Evolutionary conservation across 2,888 invertebrate species (phyloP).

Genomic region (Hipparchia sbordonii): DNA sequence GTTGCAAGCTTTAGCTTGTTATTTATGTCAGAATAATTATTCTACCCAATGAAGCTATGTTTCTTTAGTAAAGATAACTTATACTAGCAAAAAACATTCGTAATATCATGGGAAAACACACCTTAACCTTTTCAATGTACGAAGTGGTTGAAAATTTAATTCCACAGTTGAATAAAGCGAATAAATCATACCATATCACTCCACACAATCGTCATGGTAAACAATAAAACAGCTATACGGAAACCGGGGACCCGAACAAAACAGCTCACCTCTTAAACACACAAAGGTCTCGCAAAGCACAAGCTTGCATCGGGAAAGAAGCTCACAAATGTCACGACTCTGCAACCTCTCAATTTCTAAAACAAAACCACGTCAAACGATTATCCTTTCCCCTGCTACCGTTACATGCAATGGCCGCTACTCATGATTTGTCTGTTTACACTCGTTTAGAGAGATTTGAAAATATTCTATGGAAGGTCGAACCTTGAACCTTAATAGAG

Average conservation of each 20-base stretch:
- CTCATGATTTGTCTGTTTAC: slow-evolving; percentile 36
- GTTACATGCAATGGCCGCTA: slow-evolving; percentile 61
- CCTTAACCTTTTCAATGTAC: slow-evolving; percentile 21
- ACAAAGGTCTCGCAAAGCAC: slow-evolving; percentile 33
- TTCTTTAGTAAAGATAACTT: too few species aligned
- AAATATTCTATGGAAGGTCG: neutral
- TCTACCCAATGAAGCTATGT: too few species aligned
- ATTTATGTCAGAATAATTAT: too few species aligned
- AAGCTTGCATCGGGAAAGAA: slow-evolving; percentile 53
- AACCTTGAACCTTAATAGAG: too few species aligned
- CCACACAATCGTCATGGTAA: slow-evolving; percentile 28
- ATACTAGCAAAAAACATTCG: neutral
- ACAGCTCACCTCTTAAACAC: slow-evolving; percentile 31
- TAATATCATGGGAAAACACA: slow-evolving; percentile 22
- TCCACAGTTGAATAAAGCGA: slow-evolving; percentile 28
- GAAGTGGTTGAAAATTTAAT: slow-evolving; percentile 35
- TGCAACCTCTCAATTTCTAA: slow-evolving; percentile 76
- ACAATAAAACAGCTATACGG: slow-evolving; percentile 32
- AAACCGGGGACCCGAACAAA: slow-evolving; percentile 26
- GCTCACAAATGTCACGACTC: slow-evolving; percentile 67
- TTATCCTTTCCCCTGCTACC: slow-evolving; percentile 72
- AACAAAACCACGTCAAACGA: slow-evolving; percentile 74
- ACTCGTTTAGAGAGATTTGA: neutral
- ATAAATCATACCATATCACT: slow-evolving; percentile 27
- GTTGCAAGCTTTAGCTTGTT: too few species aligned